Evolutionary conservation across 2,113 vertebrate genomes (phyloP).

Genomic region (Carassius auratus): DNA sequence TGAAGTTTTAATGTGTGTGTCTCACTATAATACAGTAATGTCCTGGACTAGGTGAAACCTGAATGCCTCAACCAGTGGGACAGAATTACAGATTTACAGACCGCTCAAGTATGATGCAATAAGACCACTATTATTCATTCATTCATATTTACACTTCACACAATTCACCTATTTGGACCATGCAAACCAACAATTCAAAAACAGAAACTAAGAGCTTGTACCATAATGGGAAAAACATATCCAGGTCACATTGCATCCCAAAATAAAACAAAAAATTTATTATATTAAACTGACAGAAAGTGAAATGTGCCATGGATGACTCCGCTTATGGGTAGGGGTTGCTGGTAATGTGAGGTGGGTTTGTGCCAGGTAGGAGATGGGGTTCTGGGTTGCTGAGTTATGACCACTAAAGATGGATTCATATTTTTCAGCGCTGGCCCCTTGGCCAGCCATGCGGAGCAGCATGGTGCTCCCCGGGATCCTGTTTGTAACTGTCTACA

Average conservation of each 20-base stretch:
- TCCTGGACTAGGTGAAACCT: slow-evolving; percentile 37
- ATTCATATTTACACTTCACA: background rate
- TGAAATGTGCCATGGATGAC: background rate
- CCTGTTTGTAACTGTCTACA: slow-evolving; percentile 76
- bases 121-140: background rate
- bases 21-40: slow-evolving; percentile 7
- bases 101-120: background rate
- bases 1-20: background rate
- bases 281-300: too few species aligned
- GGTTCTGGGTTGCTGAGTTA: slow-evolving; percentile 66
- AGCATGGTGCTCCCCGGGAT: slow-evolving; percentile 67
- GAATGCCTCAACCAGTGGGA: background rate
- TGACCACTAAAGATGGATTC: slow-evolving; percentile 60
- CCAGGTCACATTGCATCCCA: too few species aligned
- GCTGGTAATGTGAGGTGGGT: slow-evolving; percentile 40
- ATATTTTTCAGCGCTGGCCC: slow-evolving; percentile 70
- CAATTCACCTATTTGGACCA: background rate
- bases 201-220: background rate
- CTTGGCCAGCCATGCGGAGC: slow-evolving; percentile 65
- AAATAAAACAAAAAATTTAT: too few species aligned
- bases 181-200: background rate
- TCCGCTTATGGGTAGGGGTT: slow-evolving; percentile 5
- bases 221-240: background rate
- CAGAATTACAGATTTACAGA: background rate
- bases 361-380: slow-evolving; percentile 43